These are phyloP conservation scores for Rhinogobio ventralis DNA, from an alignment of 2,797 vertebrate species.

Conservation along the genomic window DNA sequence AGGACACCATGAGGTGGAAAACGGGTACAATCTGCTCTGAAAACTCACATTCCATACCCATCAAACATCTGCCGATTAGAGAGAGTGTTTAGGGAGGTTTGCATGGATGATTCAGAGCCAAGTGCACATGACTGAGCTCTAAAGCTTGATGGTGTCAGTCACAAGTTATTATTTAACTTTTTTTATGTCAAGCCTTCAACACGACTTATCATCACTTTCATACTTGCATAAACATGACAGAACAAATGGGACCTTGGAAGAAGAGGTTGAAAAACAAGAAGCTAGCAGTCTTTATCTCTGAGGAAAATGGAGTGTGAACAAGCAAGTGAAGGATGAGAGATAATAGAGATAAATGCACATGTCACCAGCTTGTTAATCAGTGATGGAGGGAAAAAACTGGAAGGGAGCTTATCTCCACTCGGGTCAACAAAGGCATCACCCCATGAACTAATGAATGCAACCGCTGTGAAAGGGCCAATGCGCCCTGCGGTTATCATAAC, in stretches of 20 bases:
- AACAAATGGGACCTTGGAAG: background rate
- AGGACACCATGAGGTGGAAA: slow-evolving; percentile 23
- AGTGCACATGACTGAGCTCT: background rate
- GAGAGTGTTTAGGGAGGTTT: slow-evolving; percentile 9
- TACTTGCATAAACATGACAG: slow-evolving; percentile 38
- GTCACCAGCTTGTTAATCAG: slow-evolving; percentile 5
- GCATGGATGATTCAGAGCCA: background rate
- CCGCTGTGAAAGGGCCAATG: background rate
- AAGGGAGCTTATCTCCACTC: slow-evolving; percentile 11
- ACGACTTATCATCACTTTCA: background rate
- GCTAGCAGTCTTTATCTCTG: slow-evolving; percentile 4
- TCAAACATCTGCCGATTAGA: slow-evolving; percentile 20
- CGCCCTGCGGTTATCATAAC: slow-evolving; percentile 14
- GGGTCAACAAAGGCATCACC: slow-evolving; percentile 14
- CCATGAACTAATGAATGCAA: background rate
- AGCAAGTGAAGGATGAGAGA: background rate
- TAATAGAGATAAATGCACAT: background rate
- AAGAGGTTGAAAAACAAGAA: slow-evolving; percentile 25
- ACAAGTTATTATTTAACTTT: background rate
- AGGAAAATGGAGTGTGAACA: background rate
- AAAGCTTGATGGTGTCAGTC: background rate
- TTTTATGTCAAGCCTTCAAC: background rate
- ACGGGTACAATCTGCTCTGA: background rate
- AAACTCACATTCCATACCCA: slow-evolving; percentile 15
- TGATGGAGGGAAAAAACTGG: background rate